Percentiles rank a stretch among this genome's conserved stretches.
Conservation (phyloP, 2,113 vertebrate species). For the Nipponia nippon region DNA sequence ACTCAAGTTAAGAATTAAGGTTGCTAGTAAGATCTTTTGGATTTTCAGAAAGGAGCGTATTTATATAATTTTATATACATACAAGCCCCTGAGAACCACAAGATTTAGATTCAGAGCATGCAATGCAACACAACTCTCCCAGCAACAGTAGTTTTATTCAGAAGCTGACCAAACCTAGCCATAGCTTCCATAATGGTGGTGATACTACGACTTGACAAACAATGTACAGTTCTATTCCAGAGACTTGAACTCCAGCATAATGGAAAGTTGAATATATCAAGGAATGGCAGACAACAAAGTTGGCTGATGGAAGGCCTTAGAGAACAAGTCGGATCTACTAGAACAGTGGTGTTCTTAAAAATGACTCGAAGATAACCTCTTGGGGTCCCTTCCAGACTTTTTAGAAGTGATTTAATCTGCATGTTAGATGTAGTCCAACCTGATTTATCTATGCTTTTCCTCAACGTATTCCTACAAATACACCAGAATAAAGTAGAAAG, state of each 20-base stretch:
- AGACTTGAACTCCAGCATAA: neutral
- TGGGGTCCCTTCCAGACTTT: neutral
- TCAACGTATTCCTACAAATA: neutral
- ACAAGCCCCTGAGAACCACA: neutral
- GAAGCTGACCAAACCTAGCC: neutral
- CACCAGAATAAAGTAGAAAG: neutral
- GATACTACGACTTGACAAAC: neutral
- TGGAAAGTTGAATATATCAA: neutral
- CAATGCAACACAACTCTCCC: neutral
- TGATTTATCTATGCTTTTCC: neutral
- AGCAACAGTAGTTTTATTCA: neutral
- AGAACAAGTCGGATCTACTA: neutral
- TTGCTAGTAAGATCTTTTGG: neutral
- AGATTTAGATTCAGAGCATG: neutral
- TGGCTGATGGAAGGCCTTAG: neutral
- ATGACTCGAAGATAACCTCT: neutral
- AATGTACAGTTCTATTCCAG: neutral
- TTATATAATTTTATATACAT: neutral
- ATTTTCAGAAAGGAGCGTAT: neutral
- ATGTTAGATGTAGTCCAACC: neutral
- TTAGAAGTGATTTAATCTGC: neutral
- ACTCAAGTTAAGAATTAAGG: neutral
- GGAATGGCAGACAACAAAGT: neutral
- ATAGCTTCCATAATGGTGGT: neutral
- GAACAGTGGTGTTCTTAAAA: neutral